Percentiles rank a stretch among this genome's conserved stretches.
phyloP scores from a whole-genome alignment of 2,888 invertebrate genomes.

The Tiphia femorata region DNA sequence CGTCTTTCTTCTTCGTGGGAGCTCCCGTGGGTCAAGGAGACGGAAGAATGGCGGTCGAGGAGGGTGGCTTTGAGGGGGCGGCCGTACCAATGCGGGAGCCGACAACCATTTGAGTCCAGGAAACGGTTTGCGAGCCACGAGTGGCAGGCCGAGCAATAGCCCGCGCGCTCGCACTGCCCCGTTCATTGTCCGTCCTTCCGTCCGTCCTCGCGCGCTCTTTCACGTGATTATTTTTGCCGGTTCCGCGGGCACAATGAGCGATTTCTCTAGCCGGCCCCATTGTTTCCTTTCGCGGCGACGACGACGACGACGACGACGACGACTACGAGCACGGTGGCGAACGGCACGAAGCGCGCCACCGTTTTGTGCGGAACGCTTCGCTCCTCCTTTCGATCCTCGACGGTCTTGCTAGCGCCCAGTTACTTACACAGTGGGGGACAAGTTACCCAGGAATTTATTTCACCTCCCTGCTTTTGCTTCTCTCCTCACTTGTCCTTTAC shows the following conservation, averaged over 20 bases:
- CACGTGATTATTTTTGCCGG: constrained; percentile 58
- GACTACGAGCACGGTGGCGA: too few species aligned
- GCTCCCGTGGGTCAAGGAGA: constrained; percentile 15
- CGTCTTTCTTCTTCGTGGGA: constrained; percentile 13
- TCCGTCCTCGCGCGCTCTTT: constrained; percentile 47
- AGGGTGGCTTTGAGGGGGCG: too few species aligned
- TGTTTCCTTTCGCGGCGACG: constrained; percentile 51
- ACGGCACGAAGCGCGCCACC: too few species aligned
- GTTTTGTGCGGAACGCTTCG: too few species aligned
- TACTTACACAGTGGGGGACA: constrained; percentile 32
- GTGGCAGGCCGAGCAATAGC: too few species aligned
- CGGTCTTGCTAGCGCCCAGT: constrained; percentile 46
- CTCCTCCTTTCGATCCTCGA: constrained; percentile 29
- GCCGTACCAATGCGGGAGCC: constrained; percentile 50
- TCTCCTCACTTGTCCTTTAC: neutral
- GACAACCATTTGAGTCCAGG: constrained; percentile 47
- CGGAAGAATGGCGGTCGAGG: constrained; percentile 26
- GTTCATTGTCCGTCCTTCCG: constrained; percentile 53
- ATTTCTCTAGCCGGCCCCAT: constrained; percentile 55
- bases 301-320: too few species aligned
- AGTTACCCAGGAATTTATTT: constrained; percentile 46
- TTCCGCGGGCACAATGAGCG: constrained; percentile 56
- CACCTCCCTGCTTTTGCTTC: neutral
- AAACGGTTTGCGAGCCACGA: constrained; percentile 46
- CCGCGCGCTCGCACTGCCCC: too few species aligned